These are phyloP conservation scores for Syrrhaptes paradoxus DNA, from an alignment of 2,113 vertebrate genomes.

Conservation along the genomic window DNA sequence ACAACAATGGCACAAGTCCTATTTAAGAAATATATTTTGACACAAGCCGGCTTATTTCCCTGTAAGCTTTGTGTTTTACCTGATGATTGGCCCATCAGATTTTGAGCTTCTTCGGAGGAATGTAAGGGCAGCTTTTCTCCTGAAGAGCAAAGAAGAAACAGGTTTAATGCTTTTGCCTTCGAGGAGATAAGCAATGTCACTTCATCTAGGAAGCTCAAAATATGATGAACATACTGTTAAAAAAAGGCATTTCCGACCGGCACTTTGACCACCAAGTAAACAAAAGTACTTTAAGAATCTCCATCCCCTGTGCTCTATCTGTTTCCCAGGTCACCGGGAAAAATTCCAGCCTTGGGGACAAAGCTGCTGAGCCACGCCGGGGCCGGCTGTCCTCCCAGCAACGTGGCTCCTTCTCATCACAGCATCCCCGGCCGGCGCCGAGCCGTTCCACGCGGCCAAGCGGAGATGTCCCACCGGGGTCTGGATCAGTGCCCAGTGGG, in stretches of 20 bases:
- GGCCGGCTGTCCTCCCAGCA: not conserved
- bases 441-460: not conserved
- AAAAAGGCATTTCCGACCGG: constrained; percentile 33
- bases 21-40: not conserved
- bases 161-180: constrained; percentile 83
- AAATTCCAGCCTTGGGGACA: not conserved
- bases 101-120: constrained; percentile 89
- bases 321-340: not conserved
- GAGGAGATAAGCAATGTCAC: constrained; percentile 82
- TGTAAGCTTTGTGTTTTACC: constrained; percentile 75
- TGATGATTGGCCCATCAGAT: constrained; percentile 87
- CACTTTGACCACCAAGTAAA: not conserved
- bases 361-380: not conserved
- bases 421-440: fast-evolving
- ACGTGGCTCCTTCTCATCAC: not conserved
- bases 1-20: not conserved
- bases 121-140: constrained; percentile 89
- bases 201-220: constrained; percentile 86
- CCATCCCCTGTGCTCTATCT: not conserved
- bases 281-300: not conserved
- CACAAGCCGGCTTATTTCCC: constrained; percentile 37
- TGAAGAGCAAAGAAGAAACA: constrained; percentile 87
- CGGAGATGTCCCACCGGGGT: not conserved
- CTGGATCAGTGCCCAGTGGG: fast-evolving
- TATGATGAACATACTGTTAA: constrained; percentile 72